Percentiles rank a stretch among this genome's conserved stretches.
Conservation (phyloP, 2,113 vertebrate species). For the Rhombomys opimus region DNA sequence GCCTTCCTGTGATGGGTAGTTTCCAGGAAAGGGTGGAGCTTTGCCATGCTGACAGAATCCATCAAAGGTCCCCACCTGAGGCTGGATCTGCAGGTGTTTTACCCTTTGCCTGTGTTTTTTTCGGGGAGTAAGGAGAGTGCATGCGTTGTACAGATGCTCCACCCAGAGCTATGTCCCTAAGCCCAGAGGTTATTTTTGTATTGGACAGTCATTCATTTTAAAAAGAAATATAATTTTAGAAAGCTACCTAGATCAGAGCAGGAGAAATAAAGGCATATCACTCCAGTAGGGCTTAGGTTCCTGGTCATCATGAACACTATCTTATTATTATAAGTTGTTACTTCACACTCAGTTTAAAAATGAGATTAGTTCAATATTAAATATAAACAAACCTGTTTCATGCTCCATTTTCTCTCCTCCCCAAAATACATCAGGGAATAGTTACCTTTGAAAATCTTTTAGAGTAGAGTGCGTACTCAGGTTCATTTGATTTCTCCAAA, state of each 20-base stretch:
- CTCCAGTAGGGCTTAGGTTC: background rate
- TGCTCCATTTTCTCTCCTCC: too few species aligned
- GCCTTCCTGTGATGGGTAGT: background rate
- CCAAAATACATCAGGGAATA: background rate
- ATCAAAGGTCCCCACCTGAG: background rate
- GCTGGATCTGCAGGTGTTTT: background rate
- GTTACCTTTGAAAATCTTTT: background rate
- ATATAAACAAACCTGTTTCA: background rate
- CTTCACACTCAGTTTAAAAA: background rate
- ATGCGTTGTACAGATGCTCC: background rate
- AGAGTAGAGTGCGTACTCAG: background rate
- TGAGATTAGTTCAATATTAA: background rate
- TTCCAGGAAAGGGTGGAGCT: background rate
- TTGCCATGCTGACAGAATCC: background rate
- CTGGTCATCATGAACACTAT: background rate
- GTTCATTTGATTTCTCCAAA: background rate
- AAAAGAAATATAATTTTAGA: background rate
- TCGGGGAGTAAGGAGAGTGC: accelerated
- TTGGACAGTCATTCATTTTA: background rate
- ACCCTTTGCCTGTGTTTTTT: background rate
- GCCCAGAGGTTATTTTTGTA: background rate
- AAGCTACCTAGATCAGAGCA: background rate
- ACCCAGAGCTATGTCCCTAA: background rate
- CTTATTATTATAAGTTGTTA: background rate
- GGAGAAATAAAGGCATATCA: background rate